Conservation (phyloP, 2,797 vertebrate genomes). For the Coregonus ussuriensis region DNA sequence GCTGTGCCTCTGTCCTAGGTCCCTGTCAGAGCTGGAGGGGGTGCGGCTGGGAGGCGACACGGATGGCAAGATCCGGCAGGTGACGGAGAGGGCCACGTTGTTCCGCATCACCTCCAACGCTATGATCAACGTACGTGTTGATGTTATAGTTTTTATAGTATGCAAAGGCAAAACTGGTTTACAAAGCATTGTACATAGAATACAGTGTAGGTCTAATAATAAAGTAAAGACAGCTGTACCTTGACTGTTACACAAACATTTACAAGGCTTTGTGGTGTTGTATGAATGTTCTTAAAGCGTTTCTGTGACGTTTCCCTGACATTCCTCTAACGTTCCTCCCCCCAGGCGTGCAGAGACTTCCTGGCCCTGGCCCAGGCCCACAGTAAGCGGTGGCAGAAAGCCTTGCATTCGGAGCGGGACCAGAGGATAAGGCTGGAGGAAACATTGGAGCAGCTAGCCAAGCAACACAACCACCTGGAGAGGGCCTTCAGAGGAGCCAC, state of each 20-base stretch:
- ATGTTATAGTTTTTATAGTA: no score
- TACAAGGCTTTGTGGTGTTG: not conserved
- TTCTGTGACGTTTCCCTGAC: not conserved
- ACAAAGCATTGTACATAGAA: no score
- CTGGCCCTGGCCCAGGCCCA: constrained; percentile 88
- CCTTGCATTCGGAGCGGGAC: constrained; percentile 89
- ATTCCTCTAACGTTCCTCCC: not conserved
- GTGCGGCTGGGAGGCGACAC: constrained; percentile 83
- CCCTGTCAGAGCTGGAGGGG: constrained; percentile 91
- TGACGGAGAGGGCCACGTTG: constrained; percentile 92
- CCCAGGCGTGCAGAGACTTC: constrained; percentile 91
- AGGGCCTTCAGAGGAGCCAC: constrained; percentile 93
- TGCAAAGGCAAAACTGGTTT: no score
- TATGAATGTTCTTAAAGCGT: not conserved
- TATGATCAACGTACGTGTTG: constrained; percentile 92
- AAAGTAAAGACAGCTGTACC: not conserved
- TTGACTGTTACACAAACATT: not conserved
- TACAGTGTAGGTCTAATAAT: no score
- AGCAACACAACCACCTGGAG: constrained; percentile 96
- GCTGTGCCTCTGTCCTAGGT: constrained; percentile 71
- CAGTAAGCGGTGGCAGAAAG: constrained; percentile 96
- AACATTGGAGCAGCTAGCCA: constrained; percentile 93
- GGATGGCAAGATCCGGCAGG: constrained; percentile 92
- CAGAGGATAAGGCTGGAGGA: constrained; percentile 93
- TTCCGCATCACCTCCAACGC: constrained; percentile 97